These are phyloP conservation scores for Pecten maximus DNA, from an alignment of 2,888 invertebrate genomes.

Conservation along the genomic window DNA sequence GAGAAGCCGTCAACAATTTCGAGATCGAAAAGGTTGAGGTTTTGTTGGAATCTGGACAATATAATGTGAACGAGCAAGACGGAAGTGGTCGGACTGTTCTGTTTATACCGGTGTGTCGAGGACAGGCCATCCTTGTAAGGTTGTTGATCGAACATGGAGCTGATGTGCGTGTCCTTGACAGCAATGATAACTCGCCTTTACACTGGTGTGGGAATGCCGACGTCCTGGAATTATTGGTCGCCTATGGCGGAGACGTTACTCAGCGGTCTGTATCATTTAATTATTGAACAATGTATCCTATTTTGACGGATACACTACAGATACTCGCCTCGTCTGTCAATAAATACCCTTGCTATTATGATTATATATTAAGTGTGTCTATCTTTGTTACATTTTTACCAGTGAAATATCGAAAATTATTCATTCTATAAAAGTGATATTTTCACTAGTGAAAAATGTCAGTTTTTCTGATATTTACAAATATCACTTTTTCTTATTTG, in stretches of 20 bases:
- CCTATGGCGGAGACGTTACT: conserved; percentile 61
- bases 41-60: conserved; percentile 50
- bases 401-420: no score
- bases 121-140: conserved; percentile 56
- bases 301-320: conserved; percentile 15
- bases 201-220: conserved; percentile 71
- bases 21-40: conserved; percentile 45
- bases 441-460: no score
- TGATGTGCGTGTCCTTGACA: conserved; percentile 60
- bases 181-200: conserved; percentile 68
- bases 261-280: conserved; percentile 53
- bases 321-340: no score
- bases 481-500: no score
- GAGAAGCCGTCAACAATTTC: conserved; percentile 57
- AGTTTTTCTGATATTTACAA: no score
- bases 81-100: conserved; percentile 58
- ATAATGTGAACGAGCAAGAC: conserved; percentile 56
- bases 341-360: no score
- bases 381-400: no score
- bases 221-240: conserved; percentile 60
- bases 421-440: no score
- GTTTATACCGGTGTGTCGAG: conserved; percentile 64
- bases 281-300: neutral
- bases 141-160: conserved; percentile 61
- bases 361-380: no score